Evolutionary conservation across 2,888 invertebrate species (phyloP), one percentile per base, ranked within the genome.

Genomic region (Mythimna ferrago): DNA sequence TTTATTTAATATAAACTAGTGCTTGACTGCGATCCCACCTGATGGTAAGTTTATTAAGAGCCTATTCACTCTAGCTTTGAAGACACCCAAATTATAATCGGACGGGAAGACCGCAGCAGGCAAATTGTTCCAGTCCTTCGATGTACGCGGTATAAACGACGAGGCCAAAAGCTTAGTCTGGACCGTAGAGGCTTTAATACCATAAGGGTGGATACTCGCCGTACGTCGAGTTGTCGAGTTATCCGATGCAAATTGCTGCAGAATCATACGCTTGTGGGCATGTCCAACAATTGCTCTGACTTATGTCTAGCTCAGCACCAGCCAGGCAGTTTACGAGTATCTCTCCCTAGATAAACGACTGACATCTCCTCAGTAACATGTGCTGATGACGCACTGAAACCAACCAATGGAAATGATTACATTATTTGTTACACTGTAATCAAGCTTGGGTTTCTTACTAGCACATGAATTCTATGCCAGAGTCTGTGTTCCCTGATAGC

Each of bases 371-470:
- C 19, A 53, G 19, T 48, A n/a, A 56, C 48, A 58, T 41, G 53
- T 65, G 76, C 76, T 81, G 57, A 81, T 65, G 16, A 2, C 19
- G 26, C 26, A 19, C 35, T 53, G 11, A 66, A 53, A 11, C 14
- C 80, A 75, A 11, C 61, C 56, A 62, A 54, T 48, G 73, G 38
- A 64, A 78, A 67, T 65, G 10, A 67, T 75, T 26, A 11, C 9
- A 44, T 57, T 44, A 14, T 14, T 48, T 61, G 54, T 21, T 56
- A 32, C n/a, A 48, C 14, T 19, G 11, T 21, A 4, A 54, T 54
- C 21, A 54, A 11, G 21, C 11, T 14, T 56, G 2, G 26, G 14
- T 26, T 21, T 14, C 54, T 21, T 14, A 11, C 11, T 2, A 6
- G 16, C 54, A 11, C 26, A 7, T 16, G 26, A 26, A 26, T 26